Percentiles rank a stretch among this genome's conserved stretches.
Conservation (phyloP, 2,888 invertebrate species). For the Parnassius orleans region DNA sequence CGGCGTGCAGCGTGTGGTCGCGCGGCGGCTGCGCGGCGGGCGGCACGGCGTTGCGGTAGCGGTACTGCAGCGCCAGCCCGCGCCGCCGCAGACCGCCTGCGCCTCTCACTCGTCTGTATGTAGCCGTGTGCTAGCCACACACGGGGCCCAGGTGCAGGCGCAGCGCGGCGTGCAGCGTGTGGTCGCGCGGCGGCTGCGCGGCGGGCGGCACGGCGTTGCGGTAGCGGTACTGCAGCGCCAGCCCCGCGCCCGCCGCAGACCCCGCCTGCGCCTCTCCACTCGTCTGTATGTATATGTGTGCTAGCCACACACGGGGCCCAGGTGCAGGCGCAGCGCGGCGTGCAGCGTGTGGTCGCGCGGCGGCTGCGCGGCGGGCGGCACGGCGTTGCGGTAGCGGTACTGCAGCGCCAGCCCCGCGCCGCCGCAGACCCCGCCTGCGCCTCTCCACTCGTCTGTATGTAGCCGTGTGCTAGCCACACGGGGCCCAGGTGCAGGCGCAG, state of each 20-base stretch:
- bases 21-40: constrained; percentile 82
- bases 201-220: constrained; percentile 88
- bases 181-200: constrained; percentile 81
- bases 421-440: constrained; percentile 72
- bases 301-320: constrained; percentile 45
- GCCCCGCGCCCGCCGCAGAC: constrained; percentile 81
- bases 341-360: constrained; percentile 77
- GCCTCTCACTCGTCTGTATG: constrained; percentile 64
- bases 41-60: constrained; percentile 89
- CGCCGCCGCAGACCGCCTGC: constrained; percentile 70
- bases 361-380: constrained; percentile 83
- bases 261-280: constrained; percentile 52
- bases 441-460: constrained; percentile 59
- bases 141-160: constrained; percentile 54
- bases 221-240: constrained; percentile 88
- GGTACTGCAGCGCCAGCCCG: constrained; percentile 87
- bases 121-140: constrained; percentile 1
- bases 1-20: constrained; percentile 65
- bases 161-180: constrained; percentile 54
- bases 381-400: constrained; percentile 90
- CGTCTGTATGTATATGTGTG: too few species aligned
- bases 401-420: constrained; percentile 84
- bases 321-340: constrained; percentile 47
- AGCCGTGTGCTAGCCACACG: constrained; percentile 29
- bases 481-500: constrained; percentile 53